These are phyloP conservation scores for Dicrurus megarhynchus DNA, from an alignment of 2,113 vertebrate species.

Conservation along the genomic window DNA sequence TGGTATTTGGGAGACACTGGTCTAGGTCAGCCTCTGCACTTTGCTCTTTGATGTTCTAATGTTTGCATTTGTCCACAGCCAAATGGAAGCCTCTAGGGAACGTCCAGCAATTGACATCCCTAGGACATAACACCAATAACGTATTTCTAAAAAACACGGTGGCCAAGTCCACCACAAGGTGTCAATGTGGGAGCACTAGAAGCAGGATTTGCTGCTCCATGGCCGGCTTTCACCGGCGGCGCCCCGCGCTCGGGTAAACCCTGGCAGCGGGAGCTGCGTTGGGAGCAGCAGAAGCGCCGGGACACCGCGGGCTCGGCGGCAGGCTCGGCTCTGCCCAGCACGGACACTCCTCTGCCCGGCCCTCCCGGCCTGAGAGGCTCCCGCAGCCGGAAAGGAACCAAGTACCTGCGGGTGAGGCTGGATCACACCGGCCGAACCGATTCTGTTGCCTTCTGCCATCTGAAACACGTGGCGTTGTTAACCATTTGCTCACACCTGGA, in stretches of 20 bases:
- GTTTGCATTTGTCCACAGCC: not conserved
- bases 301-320: rapidly evolving
- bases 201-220: rapidly evolving
- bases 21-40: not conserved
- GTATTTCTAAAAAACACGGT: rapidly evolving
- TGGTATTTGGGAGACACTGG: not conserved
- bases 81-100: not conserved
- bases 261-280: rapidly evolving
- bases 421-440: rapidly evolving
- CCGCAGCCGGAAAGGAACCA: rapidly evolving
- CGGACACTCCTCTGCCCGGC: rapidly evolving
- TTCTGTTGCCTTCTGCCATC: rapidly evolving
- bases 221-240: rapidly evolving
- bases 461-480: rapidly evolving
- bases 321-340: rapidly evolving
- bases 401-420: rapidly evolving
- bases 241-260: rapidly evolving
- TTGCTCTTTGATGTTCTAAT: not conserved
- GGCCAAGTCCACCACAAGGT: not conserved
- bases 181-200: not conserved
- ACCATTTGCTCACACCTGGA: rapidly evolving
- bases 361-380: not conserved
- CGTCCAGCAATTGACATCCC: rapidly evolving
- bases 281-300: rapidly evolving
- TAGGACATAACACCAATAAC: rapidly evolving